Base-by-base conservation (phyloP, 2,888 invertebrate genomes). In the Ochropleura leucogaster region DNA sequence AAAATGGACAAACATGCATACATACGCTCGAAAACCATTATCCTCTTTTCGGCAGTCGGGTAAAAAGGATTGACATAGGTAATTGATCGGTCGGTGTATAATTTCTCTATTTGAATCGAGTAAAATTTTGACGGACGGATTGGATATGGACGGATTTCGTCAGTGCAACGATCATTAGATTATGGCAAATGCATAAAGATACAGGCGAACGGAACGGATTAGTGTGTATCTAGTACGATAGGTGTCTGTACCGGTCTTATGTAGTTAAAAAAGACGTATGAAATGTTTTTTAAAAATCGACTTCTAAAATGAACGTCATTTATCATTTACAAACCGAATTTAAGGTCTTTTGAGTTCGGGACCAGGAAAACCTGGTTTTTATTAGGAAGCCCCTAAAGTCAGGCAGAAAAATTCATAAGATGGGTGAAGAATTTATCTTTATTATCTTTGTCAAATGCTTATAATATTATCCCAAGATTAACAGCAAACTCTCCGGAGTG, bases 391-490 rank as follows among this genome's bases (percentile, higher is more conserved):
- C 20, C 20, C 12, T 6, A 9, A 42, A 18, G 2, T 44, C 3
- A 60, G 47, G 57, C 10, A 74, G 53, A 74, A 16, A 74, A 80
- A 79, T 42, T 46, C 44, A 80, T 53, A 10, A 57, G 16, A 3
- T 49, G 55, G 1, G 14, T 20, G 0, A 59, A 3, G 7, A 12
- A 44, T 0, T 9, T 42, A 40, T 57, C 40, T 18, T 44, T 7
- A 0, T 40, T 46, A 44, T 6, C 40, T 44, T 49, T 57, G 44
- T 14, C 4, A 3, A 42, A 20, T 47, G 3, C 2, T 64, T 40
- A 47, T 30, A 18, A 67, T 44, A 67, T 75, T 64, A 49, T 1
- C 59, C 70, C 30, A 81, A 70, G 2, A 81, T 40, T 68, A 80
- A 65, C 46, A 59, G 18, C 6, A 71, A 16, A n/a, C 70, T 55